A percentile compares a stretch with the other conserved stretches of the same genome.
Conservation (phyloP, 2,797 vertebrate genomes). For the Aulostomus chinensis region DNA sequence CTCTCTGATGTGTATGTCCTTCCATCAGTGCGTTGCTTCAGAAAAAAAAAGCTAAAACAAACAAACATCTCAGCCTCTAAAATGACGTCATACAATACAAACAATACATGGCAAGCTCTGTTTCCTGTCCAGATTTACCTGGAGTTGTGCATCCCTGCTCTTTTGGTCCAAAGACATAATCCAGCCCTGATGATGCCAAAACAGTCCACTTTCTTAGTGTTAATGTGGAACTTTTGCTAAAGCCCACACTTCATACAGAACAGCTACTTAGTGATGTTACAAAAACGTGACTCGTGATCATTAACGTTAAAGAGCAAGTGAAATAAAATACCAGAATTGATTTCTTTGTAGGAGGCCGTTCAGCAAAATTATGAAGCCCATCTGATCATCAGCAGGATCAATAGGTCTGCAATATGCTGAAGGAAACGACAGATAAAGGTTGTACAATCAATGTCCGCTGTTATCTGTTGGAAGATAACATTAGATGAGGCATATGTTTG, state of each 20-base stretch:
- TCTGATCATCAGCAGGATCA: conserved; percentile 8
- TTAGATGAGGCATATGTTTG: not conserved
- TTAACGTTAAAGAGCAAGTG: conserved; percentile 22
- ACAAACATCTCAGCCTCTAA: too few species aligned
- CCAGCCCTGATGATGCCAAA: conserved; percentile 37
- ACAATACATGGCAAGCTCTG: not conserved
- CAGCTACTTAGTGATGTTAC: conserved; percentile 55
- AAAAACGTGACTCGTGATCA: conserved; percentile 29
- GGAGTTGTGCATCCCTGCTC: conserved; percentile 60
- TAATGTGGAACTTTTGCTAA: conserved; percentile 49
- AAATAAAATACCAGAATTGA: conserved; percentile 17
- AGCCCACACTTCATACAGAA: conserved; percentile 71
- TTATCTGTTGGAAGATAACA: not conserved
- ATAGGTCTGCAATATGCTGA: not conserved
- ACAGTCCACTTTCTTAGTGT: conserved; percentile 32
- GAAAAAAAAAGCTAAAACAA: too few species aligned
- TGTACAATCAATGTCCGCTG: not conserved
- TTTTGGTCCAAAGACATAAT: conserved; percentile 24
- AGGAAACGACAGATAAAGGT: conserved; percentile 11
- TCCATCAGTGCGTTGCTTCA: too few species aligned
- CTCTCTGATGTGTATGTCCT: too few species aligned
- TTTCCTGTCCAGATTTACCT: conserved; percentile 8
- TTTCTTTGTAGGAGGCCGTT: conserved; percentile 21
- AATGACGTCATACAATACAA: too few species aligned
- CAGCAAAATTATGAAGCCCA: not conserved